Evolutionary conservation across 2,113 vertebrate species (phyloP).

Genomic region (Anoura caudifer): DNA sequence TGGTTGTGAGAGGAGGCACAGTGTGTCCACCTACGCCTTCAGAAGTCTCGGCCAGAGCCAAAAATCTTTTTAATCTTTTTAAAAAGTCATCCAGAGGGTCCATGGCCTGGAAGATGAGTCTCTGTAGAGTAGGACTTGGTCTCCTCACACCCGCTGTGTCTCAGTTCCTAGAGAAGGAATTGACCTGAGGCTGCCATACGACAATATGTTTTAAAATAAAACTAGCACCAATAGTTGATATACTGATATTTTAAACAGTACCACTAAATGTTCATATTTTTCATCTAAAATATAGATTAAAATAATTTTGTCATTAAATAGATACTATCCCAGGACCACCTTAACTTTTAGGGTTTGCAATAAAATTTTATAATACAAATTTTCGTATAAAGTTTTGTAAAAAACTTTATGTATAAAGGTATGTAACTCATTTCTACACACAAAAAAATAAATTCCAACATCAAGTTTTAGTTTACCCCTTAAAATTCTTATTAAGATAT

Average conservation of each 20-base stretch:
- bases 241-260: background rate
- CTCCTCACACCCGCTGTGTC: too few relatives aligned
- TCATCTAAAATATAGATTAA: background rate
- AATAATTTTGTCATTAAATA: background rate
- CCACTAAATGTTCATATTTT: background rate
- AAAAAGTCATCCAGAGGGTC: too few relatives aligned
- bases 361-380: background rate
- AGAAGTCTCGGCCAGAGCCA: too few relatives aligned
- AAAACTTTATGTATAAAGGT: too few relatives aligned
- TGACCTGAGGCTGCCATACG: too few relatives aligned
- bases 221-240: background rate
- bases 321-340: background rate
- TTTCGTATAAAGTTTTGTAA: background rate
- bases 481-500: background rate
- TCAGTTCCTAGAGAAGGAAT: too few relatives aligned
- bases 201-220: conserved; percentile 22
- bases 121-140: too few relatives aligned
- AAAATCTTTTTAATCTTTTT: too few relatives aligned
- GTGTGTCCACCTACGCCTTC: too few relatives aligned
- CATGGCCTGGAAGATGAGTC: too few relatives aligned
- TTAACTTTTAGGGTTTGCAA: background rate
- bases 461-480: background rate
- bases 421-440: conserved; percentile 26
- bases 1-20: too few relatives aligned
- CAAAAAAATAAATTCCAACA: background rate